Evolutionary conservation across 2,113 vertebrate species (phyloP).

Genomic region (Pampusana beccarii): DNA sequence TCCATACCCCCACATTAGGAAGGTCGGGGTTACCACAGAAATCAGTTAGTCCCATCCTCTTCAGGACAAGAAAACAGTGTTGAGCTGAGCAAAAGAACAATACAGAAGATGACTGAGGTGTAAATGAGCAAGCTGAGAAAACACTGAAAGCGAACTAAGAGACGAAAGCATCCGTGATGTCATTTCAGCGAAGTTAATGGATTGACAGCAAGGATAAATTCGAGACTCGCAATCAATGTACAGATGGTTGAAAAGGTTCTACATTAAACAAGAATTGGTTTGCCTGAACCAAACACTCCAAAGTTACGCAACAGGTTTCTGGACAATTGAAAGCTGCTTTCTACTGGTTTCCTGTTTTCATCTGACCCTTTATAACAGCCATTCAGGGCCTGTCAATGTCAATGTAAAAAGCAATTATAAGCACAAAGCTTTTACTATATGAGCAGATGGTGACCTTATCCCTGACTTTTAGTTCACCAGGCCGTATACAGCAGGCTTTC

Average conservation of each 20-base stretch:
- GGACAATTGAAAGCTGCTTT: background rate
- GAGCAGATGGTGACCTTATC: conserved; percentile 68
- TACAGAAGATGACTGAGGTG: background rate
- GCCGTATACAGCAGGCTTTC: background rate
- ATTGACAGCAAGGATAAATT: background rate
- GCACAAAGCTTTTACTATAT: conserved; percentile 16
- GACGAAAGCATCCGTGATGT: background rate
- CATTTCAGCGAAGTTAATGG: background rate
- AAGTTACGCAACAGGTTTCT: background rate
- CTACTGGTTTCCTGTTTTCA: conserved; percentile 28
- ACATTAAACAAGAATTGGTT: background rate
- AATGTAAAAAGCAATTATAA: conserved; percentile 36
- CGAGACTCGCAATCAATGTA: background rate
- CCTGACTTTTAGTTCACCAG: background rate
- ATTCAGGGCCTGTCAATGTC: background rate
- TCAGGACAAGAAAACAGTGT: background rate
- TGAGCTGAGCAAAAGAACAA: background rate
- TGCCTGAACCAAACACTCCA: background rate
- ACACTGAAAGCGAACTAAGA: background rate
- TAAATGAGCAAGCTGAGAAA: background rate
- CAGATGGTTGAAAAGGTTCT: background rate
- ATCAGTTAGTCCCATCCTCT: background rate
- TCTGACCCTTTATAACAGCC: background rate
- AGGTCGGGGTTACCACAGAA: background rate
- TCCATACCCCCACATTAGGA: background rate